A percentile compares a stretch with the other conserved stretches of the same genome.
These are phyloP conservation scores for Agapornis canus DNA, from an alignment of 2,797 vertebrate species.

Conservation along the genomic window DNA sequence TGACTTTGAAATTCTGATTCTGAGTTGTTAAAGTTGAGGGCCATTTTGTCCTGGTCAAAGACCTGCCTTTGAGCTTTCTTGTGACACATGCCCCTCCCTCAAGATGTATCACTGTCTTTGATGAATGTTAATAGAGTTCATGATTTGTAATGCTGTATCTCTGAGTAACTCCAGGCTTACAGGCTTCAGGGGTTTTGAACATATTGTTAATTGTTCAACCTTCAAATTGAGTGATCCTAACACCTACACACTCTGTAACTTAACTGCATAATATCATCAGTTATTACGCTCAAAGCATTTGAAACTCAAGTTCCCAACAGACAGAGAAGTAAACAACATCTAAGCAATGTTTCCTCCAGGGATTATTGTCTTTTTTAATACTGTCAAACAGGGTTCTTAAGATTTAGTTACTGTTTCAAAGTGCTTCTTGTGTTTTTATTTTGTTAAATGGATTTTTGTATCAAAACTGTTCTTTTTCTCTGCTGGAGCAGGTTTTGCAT, in stretches of 20 bases:
- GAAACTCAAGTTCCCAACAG: not conserved
- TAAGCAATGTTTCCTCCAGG: not conserved
- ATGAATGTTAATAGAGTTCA: not conserved
- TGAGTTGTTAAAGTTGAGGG: not conserved
- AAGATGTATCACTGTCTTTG: not conserved
- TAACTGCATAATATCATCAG: not conserved
- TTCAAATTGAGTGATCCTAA: not conserved
- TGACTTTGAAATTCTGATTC: not conserved
- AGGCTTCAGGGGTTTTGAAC: not conserved
- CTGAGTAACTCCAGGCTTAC: not conserved
- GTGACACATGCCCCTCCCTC: not conserved
- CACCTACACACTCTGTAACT: not conserved
- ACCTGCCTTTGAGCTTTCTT: not conserved
- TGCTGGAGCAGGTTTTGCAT: not conserved
- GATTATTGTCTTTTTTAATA: not conserved
- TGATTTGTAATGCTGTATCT: not conserved
- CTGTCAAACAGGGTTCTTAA: not conserved
- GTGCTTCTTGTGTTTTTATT: not conserved
- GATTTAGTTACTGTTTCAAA: not conserved
- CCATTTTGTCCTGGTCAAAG: not conserved
- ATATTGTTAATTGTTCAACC: not conserved
- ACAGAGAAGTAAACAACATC: not conserved
- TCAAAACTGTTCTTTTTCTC: not conserved
- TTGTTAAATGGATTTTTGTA: not conserved
- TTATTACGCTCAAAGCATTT: not conserved